Evolutionary conservation across 2,113 vertebrate species (phyloP), one percentile per base, ranked within the genome.

Genomic region (Pluvialis apricaria): DNA sequence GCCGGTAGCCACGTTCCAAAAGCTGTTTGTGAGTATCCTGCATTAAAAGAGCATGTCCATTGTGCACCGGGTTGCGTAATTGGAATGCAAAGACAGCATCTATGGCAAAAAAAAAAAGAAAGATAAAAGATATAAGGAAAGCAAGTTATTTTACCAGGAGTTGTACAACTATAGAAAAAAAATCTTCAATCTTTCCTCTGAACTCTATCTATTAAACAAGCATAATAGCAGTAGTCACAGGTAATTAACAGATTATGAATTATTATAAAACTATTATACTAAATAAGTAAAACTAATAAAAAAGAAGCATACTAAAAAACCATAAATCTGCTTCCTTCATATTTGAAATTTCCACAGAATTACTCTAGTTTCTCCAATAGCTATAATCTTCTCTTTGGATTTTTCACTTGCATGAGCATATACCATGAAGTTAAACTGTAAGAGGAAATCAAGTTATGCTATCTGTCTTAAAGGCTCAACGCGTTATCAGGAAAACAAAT

Each of bases 51-150:
- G 99, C 99, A 3, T 99, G 99, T 4, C 99, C 99, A 1, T 99
- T 99, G 98, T 99, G 99, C 92, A 99, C 99, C 0, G 99, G 99
- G 95, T 99, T 99, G 42, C 99, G 99, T 80, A 99, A 97, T 96
- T 99, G 99, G 97, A 99, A 99, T 7, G 99, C 99, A 94, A 99
- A 99, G 52, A 99, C 99, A 2, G 99, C 99, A 92, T 99, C 99
- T 99, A 80, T 13, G 58, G 88, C 92, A 54, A n/a, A 45, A 95
- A 68, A 34, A 85, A 61, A 28, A 18, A 40, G 38, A 10, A 60
- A 10, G 7, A 58, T 13, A 57, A 57, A 82, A 79, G 11, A 31
- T 7, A 26, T 0, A 49, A 57, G 11, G 18, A 69, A 79, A 72
- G 21, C 19, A 86, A 84, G 21, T 47, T 75, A 71, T 68, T 94